Base-by-base conservation (phyloP, 2,113 vertebrate species). In the Proteles cristata region DNA sequence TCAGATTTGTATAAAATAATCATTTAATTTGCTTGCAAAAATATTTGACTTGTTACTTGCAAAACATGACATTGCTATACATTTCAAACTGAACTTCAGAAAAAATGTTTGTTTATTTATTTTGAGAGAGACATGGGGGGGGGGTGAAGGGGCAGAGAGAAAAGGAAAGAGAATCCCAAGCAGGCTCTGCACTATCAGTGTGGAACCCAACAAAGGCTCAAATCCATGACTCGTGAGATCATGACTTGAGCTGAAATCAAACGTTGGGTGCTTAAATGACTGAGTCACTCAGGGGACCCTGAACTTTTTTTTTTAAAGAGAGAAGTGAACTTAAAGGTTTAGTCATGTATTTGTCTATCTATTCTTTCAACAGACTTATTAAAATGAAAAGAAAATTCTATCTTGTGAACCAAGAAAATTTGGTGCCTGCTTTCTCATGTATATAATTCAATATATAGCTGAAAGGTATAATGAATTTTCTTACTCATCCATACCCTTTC, bases 391-490 rank as follows among this genome's bases (percentile, higher is more conserved):
- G 15, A 88, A 82, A 74, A 71, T 43, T 90, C 45, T 50, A n/a
- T n/a, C 39, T 69, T 88, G 28, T 50, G 23, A 96, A 43, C 6
- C 8, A 88, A 86, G 28, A 86, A 28, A 11, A 83, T 83, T 58
- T 65, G 48, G 11, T 65, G 33, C 28, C 69, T 96, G 26, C 31
- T 91, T 43, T 94, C 68, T 55, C 15, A 8, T 45, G 21, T 39
- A 28, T 28, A 7, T 88, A 84, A 85, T 95, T 94, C 88, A 92
- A 77, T 43, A 55, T 8, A 85, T 7, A 88, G 12, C 15, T 92
- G 63, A 95, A 93, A 94, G 31, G 21, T 50, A 28, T 23, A 89
- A 31, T 76, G 23, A 97, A 26, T 97, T 97, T 98, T 43, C 50
- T 31, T 91, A 65, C 35, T 53, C 88, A 97, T 53, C 43, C 14